These are phyloP conservation scores for Calameuta filiformis DNA, from an alignment of 2,888 invertebrate genomes.

Conservation along the genomic window DNA sequence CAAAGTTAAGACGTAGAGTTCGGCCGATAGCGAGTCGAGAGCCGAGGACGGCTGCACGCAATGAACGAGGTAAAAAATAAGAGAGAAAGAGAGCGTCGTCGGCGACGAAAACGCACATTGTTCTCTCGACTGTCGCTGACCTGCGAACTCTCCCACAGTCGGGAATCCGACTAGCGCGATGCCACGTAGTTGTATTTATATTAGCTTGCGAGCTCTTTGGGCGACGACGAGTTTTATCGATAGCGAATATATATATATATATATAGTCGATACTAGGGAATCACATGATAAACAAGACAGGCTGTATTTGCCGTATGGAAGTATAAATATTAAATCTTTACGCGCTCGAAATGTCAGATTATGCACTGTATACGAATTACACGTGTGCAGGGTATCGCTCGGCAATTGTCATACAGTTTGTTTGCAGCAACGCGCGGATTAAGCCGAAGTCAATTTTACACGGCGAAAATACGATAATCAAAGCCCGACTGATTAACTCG, in stretches of 20 bases:
- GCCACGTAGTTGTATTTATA: background rate
- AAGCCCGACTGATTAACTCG: background rate
- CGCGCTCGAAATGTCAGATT: background rate
- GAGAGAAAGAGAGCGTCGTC: slow-evolving; percentile 22
- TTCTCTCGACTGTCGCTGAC: slow-evolving; percentile 55
- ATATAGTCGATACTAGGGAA: background rate
- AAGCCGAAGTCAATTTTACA: background rate
- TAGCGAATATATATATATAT: background rate
- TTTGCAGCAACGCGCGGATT: background rate
- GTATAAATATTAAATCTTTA: background rate
- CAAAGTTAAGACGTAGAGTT: background rate
- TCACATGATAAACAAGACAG: background rate
- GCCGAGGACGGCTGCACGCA: background rate
- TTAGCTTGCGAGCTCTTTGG: background rate
- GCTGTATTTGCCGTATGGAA: background rate
- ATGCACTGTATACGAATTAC: background rate
- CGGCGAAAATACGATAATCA: background rate
- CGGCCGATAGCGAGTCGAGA: background rate
- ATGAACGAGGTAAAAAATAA: background rate
- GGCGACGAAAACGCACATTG: slow-evolving; percentile 52
- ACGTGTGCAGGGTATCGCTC: background rate
- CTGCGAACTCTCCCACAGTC: slow-evolving; percentile 62
- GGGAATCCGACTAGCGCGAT: background rate
- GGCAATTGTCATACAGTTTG: background rate
- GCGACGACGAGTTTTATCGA: background rate